A percentile compares a stretch with the other conserved stretches of the same genome.
Evolutionary conservation across 2,113 vertebrate genomes (phyloP).

Genomic region (Pachyramphus minor): DNA sequence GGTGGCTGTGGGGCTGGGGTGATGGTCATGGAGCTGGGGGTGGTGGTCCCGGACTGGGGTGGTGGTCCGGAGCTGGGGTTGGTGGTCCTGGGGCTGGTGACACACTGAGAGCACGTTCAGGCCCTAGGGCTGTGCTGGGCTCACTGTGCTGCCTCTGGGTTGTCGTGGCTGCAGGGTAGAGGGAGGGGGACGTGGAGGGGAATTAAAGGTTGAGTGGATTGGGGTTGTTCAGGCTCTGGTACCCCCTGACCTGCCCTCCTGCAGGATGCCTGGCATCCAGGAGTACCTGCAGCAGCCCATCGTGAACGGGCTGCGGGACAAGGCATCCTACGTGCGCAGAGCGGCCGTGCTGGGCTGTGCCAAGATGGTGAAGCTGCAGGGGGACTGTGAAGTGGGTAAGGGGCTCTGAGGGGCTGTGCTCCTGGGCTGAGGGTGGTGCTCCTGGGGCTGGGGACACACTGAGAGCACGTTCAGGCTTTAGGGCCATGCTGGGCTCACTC

Average conservation of each 20-base stretch:
- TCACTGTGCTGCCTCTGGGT: not conserved
- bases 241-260: not conserved
- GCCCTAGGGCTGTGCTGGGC: not conserved
- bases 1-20: not conserved
- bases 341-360: constrained; percentile 93
- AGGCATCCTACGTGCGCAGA: constrained; percentile 90
- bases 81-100: not conserved
- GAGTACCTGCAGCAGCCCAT: constrained; percentile 93
- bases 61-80: too few relatives aligned
- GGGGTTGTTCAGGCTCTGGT: not conserved
- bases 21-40: not conserved
- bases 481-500: not conserved
- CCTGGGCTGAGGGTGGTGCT: not conserved
- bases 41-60: too few relatives aligned
- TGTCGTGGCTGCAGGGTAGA: accelerated
- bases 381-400: constrained; percentile 85
- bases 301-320: constrained; percentile 84
- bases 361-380: constrained; percentile 87
- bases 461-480: accelerated
- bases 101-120: not conserved
- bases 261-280: constrained; percentile 85
- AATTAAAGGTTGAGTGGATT: not conserved
- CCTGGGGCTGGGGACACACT: not conserved
- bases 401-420: not conserved
- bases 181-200: not conserved